Percentiles rank a stretch among this genome's conserved stretches.
phyloP scores from a whole-genome alignment of 2,888 invertebrate species.

The Lepidocyrtoides sp. region DNA sequence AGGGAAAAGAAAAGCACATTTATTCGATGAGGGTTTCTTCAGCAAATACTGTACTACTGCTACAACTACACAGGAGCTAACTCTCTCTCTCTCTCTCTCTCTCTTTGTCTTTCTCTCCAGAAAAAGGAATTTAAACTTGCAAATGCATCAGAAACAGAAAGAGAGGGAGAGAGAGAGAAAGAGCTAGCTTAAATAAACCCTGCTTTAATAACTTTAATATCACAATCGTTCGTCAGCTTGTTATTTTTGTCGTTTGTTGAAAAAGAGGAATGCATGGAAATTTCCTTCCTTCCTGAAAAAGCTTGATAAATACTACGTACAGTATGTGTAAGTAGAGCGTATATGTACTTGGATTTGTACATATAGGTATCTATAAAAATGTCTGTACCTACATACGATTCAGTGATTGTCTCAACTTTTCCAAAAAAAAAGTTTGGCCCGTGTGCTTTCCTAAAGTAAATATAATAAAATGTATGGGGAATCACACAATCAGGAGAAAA shows the following conservation, averaged over 20 bases:
- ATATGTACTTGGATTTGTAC: too few species aligned
- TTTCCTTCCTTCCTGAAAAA: constrained; percentile 33
- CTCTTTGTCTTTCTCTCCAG: background rate
- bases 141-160: constrained; percentile 21
- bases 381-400: background rate
- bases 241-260: constrained; percentile 1
- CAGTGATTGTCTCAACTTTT: constrained; percentile 6
- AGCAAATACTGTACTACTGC: background rate
- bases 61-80: background rate
- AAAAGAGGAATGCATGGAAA: constrained; percentile 32
- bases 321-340: too few species aligned
- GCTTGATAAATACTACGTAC: constrained; percentile 15
- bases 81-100: constrained; percentile 10
- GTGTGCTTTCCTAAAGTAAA: constrained; percentile 28
- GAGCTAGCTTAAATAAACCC: constrained; percentile 47
- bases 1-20: constrained; percentile 1
- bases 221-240: constrained; percentile 24
- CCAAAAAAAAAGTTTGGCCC: background rate
- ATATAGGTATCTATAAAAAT: background rate
- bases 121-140: constrained; percentile 41
- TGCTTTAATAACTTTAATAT: constrained; percentile 50
- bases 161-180: constrained; percentile 5
- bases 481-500: constrained; percentile 45
- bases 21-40: constrained; percentile 9
- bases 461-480: constrained; percentile 47